phyloP scores from a whole-genome alignment of 92 coral and sea anemone species.

The Epizoanthus scotinus region DNA sequence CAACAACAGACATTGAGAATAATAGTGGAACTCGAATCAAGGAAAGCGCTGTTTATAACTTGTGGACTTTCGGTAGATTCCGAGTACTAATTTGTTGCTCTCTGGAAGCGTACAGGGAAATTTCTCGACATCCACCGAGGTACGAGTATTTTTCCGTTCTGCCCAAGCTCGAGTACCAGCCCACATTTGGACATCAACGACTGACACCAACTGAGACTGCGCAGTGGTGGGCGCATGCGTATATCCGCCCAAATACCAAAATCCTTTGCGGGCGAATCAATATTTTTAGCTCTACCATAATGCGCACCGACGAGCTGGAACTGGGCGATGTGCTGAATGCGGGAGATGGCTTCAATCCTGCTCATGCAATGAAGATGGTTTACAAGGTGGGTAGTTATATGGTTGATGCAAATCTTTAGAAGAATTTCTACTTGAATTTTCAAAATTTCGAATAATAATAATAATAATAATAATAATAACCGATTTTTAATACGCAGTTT shows the following conservation, averaged over 20 bases:
- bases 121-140: constrained; percentile 44
- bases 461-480: too few species aligned
- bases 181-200: constrained; percentile 72
- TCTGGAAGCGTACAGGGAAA: constrained; percentile 65
- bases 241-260: constrained; percentile 72
- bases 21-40: not conserved
- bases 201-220: constrained; percentile 70
- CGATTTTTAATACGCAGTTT: too few species aligned
- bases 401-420: too few species aligned
- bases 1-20: not conserved
- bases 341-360: constrained; percentile 74
- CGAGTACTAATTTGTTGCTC: constrained; percentile 67
- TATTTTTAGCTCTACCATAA: constrained; percentile 52
- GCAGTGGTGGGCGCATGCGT: constrained; percentile 73
- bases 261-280: constrained; percentile 77
- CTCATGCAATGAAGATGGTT: constrained; percentile 79
- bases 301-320: constrained; percentile 74
- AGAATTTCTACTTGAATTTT: too few species aligned
- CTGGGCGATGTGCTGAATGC: constrained; percentile 60
- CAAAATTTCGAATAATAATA: too few species aligned
- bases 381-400: constrained; percentile 37
- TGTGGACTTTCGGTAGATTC: constrained; percentile 88
- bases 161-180: constrained; percentile 87
- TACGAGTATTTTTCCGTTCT: constrained; percentile 64
- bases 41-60: constrained; percentile 65